phyloP scores from a whole-genome alignment of 2,888 invertebrate genomes.

The Drosophila macrothrix region DNA sequence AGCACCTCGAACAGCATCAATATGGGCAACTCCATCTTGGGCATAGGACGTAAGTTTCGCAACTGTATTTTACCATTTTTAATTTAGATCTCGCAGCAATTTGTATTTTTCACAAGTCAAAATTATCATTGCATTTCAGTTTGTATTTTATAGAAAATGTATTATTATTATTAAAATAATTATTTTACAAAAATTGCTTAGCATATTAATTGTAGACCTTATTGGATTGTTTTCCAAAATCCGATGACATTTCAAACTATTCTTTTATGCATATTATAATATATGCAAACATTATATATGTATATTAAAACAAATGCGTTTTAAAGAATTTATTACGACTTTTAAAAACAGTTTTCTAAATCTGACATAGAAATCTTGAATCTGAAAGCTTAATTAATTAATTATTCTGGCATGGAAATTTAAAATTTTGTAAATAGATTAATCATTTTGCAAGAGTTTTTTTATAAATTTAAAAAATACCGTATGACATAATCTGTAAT shows the following conservation, averaged over 20 bases:
- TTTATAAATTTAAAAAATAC: no score
- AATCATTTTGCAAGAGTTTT: no score
- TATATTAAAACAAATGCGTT: no score
- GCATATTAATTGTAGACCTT: neutral
- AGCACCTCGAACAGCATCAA: constrained; percentile 84
- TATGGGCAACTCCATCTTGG: constrained; percentile 84
- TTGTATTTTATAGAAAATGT: no score
- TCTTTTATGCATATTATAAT: no score
- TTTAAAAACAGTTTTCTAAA: neutral
- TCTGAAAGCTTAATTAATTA: no score
- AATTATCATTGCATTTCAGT: neutral
- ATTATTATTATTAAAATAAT: no score
- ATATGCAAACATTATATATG: no score
- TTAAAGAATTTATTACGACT: neutral
- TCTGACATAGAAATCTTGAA: neutral
- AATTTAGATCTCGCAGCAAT: no score
- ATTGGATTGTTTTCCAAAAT: neutral
- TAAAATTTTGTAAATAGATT: neutral
- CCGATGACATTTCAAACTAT: no score
- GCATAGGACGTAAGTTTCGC: constrained; percentile 77
- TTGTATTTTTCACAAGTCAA: neutral
- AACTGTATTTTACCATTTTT: neutral
- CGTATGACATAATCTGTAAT: no score
- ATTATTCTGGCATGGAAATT: neutral
- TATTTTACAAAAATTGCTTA: no score